Percentiles rank a stretch among this genome's conserved stretches.
Evolutionary conservation across 30 jellyfish, hydroid and myxozoan genomes (phyloP).

Genomic region (Chironex yamaguchii): DNA sequence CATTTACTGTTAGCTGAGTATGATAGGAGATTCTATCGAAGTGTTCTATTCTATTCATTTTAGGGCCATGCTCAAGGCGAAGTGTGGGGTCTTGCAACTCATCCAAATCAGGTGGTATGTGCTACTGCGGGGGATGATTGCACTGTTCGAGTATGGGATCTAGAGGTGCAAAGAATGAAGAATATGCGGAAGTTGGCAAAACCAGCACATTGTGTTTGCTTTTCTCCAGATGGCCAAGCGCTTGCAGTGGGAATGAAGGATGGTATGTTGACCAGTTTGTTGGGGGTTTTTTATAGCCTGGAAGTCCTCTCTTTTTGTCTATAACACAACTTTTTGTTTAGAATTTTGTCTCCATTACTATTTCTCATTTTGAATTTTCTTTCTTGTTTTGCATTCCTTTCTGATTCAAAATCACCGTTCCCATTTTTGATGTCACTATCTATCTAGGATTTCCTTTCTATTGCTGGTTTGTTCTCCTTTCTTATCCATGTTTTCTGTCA

Average conservation of each 20-base stretch:
- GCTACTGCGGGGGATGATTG: conserved; percentile 94
- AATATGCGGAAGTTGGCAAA: conserved; percentile 52
- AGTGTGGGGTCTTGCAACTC: conserved; percentile 93
- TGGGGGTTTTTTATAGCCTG: background rate
- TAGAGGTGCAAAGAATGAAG: conserved; percentile 62
- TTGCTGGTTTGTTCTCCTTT: no score
- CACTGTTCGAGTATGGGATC: conserved; percentile 87
- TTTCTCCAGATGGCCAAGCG: conserved; percentile 90
- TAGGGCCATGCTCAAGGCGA: conserved; percentile 98
- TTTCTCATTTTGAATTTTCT: background rate
- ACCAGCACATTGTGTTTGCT: conserved; percentile 85
- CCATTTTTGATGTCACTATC: no score
- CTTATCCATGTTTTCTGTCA: no score
- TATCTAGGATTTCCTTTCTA: no score
- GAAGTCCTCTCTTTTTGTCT: no score
- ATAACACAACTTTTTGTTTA: no score
- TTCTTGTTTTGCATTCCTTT: background rate
- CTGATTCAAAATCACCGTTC: no score
- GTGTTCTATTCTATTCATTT: background rate
- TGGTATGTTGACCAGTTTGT: conserved; percentile 20
- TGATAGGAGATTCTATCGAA: background rate
- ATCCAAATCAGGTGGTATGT: conserved; percentile 70
- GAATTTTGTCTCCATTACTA: background rate
- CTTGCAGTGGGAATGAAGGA: conserved; percentile 88
- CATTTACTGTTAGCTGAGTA: background rate